These are phyloP conservation scores for Lasioglossum calceatum DNA, from an alignment of 2,888 invertebrate species.

Conservation along the genomic window DNA sequence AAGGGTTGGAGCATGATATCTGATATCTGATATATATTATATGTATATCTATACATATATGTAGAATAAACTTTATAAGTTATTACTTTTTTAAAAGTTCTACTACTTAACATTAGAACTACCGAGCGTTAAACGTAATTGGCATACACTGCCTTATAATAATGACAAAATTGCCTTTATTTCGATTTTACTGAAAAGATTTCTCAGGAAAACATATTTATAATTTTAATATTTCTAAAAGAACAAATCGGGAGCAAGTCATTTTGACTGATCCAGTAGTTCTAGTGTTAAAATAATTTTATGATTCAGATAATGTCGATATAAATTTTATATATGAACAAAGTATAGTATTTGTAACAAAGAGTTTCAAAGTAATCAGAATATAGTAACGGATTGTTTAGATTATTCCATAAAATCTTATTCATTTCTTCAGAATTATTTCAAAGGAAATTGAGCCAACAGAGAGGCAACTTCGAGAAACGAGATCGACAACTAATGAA, in stretches of 20 bases:
- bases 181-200: no score
- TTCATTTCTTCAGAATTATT: constrained; percentile 10
- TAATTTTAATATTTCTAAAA: no score
- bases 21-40: not conserved
- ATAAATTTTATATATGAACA: not conserved
- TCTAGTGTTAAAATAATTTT: not conserved
- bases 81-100: constrained; percentile 11
- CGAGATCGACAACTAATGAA: not conserved
- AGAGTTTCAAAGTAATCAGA: not conserved
- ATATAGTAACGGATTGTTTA: not conserved
- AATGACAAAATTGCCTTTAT: no score
- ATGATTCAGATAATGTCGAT: not conserved
- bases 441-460: not conserved
- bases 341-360: not conserved
- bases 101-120: constrained; percentile 10
- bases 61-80: constrained; percentile 37
- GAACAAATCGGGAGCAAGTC: no score
- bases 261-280: no score
- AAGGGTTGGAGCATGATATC: not conserved
- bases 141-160: no score
- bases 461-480: rapidly evolving
- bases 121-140: no score
- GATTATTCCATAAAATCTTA: not conserved
- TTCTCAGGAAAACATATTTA: no score
- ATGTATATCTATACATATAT: constrained; percentile 24